Base-by-base conservation (phyloP, 2,113 vertebrate genomes). In the Semnornis frantzii region DNA sequence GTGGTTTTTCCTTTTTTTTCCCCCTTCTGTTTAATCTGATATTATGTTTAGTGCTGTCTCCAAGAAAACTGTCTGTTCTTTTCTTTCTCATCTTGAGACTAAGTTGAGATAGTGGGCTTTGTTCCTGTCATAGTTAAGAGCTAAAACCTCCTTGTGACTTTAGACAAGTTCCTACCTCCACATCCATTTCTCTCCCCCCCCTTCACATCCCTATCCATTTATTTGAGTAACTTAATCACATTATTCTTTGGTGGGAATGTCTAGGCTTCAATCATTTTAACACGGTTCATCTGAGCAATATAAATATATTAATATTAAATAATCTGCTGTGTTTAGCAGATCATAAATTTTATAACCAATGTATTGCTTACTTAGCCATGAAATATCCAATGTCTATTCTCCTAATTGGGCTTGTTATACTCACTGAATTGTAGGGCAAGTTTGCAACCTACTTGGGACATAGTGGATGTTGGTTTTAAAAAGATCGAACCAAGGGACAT, bases 241-340 rank as follows among this genome's bases (percentile, higher is more conserved):
- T 85, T 87, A 76, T 80, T 25, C 33, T 89, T 82, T 57, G 33
- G 12, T 89, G 12, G 52, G 31, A 44, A 59, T 64, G 73, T 44
- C 52, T 83, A 23, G 48, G 76, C 13, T 90, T 83, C 37, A 58
- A 86, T 82, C 86, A 79, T 73, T 78, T 69, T 84, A 46, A 58
- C 55, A 44, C 0, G 12, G 18, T 87, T 90, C 73, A 63, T 52
- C 54, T 71, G 46, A 72, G 46, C 44, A 92, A 60, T 58, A 75
- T 65, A 82, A 90, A 91, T 25, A 80, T 72, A 76, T 76, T 87
- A 81, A 76, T 79, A 82, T 46, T 77, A 69, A 96, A 85, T 85
- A 80, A 87, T 82, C 59, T 42, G 13, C 89, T 57, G 13, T 76
- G 66, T 91, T 96, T 82, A 91, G 72, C 79, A 86, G 69, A 44